A percentile compares a stretch with the other conserved stretches of the same genome.
Conservation (phyloP, 2,888 invertebrate genomes). For the Rhyacophila evoluta region DNA sequence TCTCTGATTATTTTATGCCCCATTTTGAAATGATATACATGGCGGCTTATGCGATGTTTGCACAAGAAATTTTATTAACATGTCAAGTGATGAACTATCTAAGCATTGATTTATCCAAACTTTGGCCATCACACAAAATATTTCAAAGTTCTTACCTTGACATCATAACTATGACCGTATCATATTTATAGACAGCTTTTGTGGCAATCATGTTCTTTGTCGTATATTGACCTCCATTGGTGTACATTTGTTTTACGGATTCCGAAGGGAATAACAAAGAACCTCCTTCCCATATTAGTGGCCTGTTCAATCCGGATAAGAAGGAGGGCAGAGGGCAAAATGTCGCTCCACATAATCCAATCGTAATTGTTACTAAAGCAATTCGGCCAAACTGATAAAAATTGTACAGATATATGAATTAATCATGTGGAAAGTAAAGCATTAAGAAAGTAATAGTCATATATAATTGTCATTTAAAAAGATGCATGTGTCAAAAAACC, state of each 20-base stretch:
- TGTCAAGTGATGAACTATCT: too few relatives aligned
- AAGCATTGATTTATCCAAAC: too few relatives aligned
- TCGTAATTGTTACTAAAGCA: background rate
- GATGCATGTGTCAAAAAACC: too few relatives aligned
- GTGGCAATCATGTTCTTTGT: conserved; percentile 73
- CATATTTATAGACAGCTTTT: conserved; percentile 69
- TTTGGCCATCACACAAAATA: too few relatives aligned
- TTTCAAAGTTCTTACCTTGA: conserved; percentile 66
- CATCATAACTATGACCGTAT: conserved; percentile 71
- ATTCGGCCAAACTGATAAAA: background rate
- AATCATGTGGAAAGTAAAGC: too few relatives aligned
- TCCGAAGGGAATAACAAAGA: conserved; percentile 62
- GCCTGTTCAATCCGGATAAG: background rate
- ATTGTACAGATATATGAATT: too few relatives aligned
- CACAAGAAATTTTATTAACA: too few relatives aligned
- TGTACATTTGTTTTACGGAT: conserved; percentile 67
- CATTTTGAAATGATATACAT: too few relatives aligned
- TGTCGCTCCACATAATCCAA: background rate
- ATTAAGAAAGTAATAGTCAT: too few relatives aligned
- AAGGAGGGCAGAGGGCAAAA: background rate
- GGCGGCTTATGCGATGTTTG: too few relatives aligned
- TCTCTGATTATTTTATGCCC: too few relatives aligned
- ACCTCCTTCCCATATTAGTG: conserved; percentile 41
- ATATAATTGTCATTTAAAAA: too few relatives aligned
- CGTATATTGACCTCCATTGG: conserved; percentile 67